Conservation (phyloP, 2,888 invertebrate genomes). For the Bembecia ichneumoniformis region DNA sequence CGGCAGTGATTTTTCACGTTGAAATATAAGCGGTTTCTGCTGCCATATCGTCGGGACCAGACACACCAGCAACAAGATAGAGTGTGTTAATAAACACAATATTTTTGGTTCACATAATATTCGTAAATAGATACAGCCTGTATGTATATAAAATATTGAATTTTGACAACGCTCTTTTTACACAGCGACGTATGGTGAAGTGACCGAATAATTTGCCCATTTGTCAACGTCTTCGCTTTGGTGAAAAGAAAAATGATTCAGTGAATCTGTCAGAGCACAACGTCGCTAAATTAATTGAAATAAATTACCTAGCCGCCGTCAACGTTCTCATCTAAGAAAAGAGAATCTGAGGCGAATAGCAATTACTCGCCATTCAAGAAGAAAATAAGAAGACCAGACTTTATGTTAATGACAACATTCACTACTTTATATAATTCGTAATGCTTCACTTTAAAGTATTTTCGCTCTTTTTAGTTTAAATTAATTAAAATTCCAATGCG, state of each 20-base stretch:
- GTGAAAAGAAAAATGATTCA: constrained; percentile 64
- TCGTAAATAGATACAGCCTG: constrained; percentile 10
- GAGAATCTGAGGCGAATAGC: constrained; percentile 38
- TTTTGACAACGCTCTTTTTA: constrained; percentile 8
- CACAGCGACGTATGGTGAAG: constrained; percentile 24
- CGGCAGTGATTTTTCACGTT: constrained; percentile 48
- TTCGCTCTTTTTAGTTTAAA: too few relatives aligned
- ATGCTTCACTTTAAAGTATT: too few relatives aligned
- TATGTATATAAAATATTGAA: constrained; percentile 5
- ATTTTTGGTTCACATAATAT: constrained; percentile 23
- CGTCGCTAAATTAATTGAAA: constrained; percentile 64
- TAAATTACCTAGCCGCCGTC: constrained; percentile 51
- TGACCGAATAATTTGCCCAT: constrained; percentile 61
- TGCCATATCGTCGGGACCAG: constrained; percentile 37
- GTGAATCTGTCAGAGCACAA: constrained; percentile 56
- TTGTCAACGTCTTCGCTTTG: constrained; percentile 61
- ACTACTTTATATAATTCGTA: too few relatives aligned
- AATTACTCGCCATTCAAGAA: constrained; percentile 23
- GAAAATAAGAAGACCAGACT: too few relatives aligned
- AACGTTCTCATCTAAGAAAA: constrained; percentile 42
- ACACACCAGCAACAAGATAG: constrained; percentile 18
- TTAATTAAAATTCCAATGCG: too few relatives aligned
- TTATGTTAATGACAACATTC: too few relatives aligned
- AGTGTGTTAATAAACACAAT: constrained; percentile 42
- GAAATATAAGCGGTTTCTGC: constrained; percentile 51